Evolutionary conservation across 1,140 invertebrate species (phyloP).

Genomic region (Contarinia nasturtii): DNA sequence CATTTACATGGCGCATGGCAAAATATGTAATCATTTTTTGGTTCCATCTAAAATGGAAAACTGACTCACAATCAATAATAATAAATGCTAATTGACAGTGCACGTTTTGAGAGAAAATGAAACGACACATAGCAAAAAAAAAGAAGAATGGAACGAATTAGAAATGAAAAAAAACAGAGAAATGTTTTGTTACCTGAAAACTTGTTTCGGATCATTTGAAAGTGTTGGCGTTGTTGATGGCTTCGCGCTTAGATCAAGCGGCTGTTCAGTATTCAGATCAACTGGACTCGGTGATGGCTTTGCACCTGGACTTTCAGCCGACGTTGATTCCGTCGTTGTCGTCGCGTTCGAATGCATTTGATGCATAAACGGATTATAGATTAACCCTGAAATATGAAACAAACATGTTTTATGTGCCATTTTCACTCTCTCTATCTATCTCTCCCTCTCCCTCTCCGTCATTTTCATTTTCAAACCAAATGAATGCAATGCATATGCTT

Average conservation of each 20-base stretch:
- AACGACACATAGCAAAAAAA: neutral
- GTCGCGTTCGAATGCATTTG: slow-evolving; percentile 1
- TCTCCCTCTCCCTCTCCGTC: too few species aligned
- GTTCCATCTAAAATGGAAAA: too few species aligned
- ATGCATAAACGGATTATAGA: slow-evolving; percentile 1
- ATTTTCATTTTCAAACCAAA: too few species aligned
- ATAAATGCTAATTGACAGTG: slow-evolving; percentile 1
- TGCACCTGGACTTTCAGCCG: slow-evolving; percentile 11
- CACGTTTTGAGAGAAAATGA: slow-evolving; percentile 2
- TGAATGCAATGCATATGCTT: too few species aligned
- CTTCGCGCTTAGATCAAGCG: slow-evolving; percentile 61
- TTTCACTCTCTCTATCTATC: too few species aligned
- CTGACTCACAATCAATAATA: neutral
- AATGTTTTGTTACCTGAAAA: slow-evolving; percentile 7
- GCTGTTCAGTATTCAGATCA: slow-evolving; percentile 38
- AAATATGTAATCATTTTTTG: too few species aligned
- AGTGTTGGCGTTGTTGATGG: slow-evolving; percentile 15
- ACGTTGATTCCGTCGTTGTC: neutral
- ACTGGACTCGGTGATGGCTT: slow-evolving; percentile 25
- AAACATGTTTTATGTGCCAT: too few species aligned
- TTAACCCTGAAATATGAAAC: neutral
- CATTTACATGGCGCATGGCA: too few species aligned
- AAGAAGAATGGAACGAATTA: slow-evolving; percentile 2
- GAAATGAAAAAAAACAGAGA: slow-evolving; percentile 3
- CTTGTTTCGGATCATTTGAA: slow-evolving; percentile 1